A percentile compares a stretch with the other conserved stretches of the same genome.
Conservation (phyloP, 37 sponge, comb jelly and placozoan genomes). For the Amphimedon queenslandica region DNA sequence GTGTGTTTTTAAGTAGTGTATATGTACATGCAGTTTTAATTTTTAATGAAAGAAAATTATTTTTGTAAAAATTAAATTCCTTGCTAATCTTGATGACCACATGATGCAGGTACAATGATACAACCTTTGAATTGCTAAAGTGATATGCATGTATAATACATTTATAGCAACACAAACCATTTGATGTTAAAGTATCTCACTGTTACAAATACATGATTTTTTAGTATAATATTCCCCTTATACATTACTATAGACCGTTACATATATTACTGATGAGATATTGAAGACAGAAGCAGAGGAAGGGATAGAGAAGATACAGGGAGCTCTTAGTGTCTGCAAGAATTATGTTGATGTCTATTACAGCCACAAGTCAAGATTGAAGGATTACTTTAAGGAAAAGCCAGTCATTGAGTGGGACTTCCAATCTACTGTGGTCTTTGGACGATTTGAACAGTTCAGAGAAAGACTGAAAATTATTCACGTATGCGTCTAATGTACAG, state of each 20-base stretch:
- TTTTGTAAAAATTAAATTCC: conserved; percentile 85
- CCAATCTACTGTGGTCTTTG: conserved; percentile 68
- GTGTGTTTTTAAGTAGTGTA: no score
- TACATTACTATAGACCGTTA: conserved; percentile 36
- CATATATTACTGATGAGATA: conserved; percentile 85
- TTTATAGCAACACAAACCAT: no score
- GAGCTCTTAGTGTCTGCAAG: conserved; percentile 62
- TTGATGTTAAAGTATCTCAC: no score
- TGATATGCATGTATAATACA: no score
- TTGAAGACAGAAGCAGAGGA: conserved; percentile 89
- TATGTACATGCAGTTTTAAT: no score
- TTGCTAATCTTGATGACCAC: no score
- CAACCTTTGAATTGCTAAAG: no score
- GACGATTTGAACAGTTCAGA: conserved; percentile 73
- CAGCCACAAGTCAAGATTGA: conserved; percentile 45
- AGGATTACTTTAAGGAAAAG: conserved; percentile 59
- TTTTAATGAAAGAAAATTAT: no score
- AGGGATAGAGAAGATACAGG: conserved; percentile 72
- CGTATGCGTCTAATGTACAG: conserved; percentile 33
- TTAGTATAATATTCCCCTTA: not conserved
- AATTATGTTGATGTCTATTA: conserved; percentile 45
- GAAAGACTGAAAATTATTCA: conserved; percentile 54
- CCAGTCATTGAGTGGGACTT: conserved; percentile 81
- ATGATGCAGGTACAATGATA: no score
- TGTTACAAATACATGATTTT: no score